Evolutionary conservation across 2,888 invertebrate species (phyloP).

Genomic region (Dryobota labecula): DNA sequence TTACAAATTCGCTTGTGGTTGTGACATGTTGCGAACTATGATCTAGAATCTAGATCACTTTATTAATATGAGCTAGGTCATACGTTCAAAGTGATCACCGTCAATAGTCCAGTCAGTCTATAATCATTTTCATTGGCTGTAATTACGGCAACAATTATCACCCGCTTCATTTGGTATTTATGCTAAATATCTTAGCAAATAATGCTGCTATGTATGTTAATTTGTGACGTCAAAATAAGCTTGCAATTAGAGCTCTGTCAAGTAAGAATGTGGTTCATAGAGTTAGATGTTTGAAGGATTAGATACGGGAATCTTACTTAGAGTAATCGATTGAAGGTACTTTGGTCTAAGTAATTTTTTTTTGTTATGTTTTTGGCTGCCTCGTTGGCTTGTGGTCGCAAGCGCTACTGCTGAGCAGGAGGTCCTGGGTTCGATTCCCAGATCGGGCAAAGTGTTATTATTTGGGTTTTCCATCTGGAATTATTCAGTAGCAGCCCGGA

Average conservation of each 20-base stretch:
- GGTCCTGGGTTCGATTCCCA: too few species aligned
- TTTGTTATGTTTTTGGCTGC: too few species aligned
- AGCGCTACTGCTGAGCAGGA: too few species aligned
- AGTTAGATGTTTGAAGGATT: slow-evolving; percentile 35
- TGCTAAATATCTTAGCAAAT: slow-evolving; percentile 63
- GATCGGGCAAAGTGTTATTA: too few species aligned
- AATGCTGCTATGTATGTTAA: slow-evolving; percentile 51
- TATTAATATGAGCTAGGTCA: slow-evolving; percentile 28
- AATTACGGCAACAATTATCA: slow-evolving; percentile 68
- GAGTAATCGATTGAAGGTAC: not conserved
- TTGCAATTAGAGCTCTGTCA: slow-evolving; percentile 47
- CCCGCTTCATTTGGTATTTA: slow-evolving; percentile 67
- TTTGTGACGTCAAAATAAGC: slow-evolving; percentile 57
- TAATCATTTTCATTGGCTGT: slow-evolving; percentile 60
- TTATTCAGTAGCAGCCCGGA: too few species aligned
- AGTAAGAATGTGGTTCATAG: slow-evolving; percentile 36
- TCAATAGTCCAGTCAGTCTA: slow-evolving; percentile 40
- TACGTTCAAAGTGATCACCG: slow-evolving; percentile 32
- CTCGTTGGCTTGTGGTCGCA: too few species aligned
- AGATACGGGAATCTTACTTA: not conserved
- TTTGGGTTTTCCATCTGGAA: too few species aligned
- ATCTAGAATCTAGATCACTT: slow-evolving; percentile 35
- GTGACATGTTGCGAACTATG: slow-evolving; percentile 36
- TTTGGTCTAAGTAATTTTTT: too few species aligned
- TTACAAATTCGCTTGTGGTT: slow-evolving; percentile 35